Evolutionary conservation across 2,113 vertebrate species (phyloP), one percentile per base, ranked within the genome.

Genomic region (Phocoena phocoena): DNA sequence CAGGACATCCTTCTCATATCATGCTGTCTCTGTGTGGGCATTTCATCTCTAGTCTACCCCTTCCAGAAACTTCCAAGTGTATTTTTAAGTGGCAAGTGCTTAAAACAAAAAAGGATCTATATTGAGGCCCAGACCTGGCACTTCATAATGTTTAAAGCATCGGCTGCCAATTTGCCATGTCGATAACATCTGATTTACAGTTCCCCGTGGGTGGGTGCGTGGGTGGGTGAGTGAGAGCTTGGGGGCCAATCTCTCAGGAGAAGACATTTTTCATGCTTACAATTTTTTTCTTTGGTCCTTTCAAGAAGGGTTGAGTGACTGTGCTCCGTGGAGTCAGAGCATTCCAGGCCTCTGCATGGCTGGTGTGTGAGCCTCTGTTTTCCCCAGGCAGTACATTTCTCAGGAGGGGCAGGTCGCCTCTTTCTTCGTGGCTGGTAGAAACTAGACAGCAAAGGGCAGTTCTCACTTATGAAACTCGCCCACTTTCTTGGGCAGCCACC

Each of bases 171-270:
- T 98, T 98, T 98, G 82, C 98, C 95, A 93, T 96, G 97, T 36
- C 67, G 91, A 97, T 98, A 98, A 96, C 47, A 25, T 97, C 98
- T 98, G 98, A 98, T 98, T 98, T 98, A 98, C 95, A 96, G 86
- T 82, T 98, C 98, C 92, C 94, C 68, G 81, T 98, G 97, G 97
- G 98, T 89, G 79, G 93, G 53, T 36, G 53, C 93, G 93, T 98
- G 98, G 92, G 98, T 98, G 98, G 98, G 97, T 96, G 97, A 96
- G 97, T 98, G 97, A 95, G 98, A 98, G 98, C 98, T 97, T 97
- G 97, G 96, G 55, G 97, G 92, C 84, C 89, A 95, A 73, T 96
- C 97, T 98, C 98, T 96, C 47, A 86, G 89, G 97, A 97, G 96
- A 94, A 97, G 97, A 91, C 96, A 86, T 96, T 98, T 98, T 98